Evolutionary conservation across 2,888 invertebrate genomes (phyloP).

Genomic region (Drosophila kokeensis): DNA sequence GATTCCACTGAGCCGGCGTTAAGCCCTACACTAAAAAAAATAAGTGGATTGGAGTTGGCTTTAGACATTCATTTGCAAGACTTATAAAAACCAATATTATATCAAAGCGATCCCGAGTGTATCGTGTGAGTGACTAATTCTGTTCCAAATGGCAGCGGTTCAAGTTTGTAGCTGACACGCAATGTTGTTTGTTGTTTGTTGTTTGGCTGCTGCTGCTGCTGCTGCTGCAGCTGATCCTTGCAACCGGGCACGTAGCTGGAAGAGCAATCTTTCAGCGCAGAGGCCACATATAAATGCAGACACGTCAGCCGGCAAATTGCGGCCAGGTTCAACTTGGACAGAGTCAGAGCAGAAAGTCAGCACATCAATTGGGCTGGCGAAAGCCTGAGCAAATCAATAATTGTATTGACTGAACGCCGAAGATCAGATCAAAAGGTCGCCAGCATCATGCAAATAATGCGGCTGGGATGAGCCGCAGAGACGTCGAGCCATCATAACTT

Average conservation of each 20-base stretch:
- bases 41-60: not conserved
- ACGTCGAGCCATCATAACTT: constrained; percentile 44
- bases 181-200: constrained; percentile 16
- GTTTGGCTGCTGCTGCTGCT: not conserved
- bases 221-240: not conserved
- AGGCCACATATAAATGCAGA: constrained; percentile 42
- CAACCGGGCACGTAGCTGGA: constrained; percentile 63
- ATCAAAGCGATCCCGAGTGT: not conserved
- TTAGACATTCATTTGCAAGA: not conserved
- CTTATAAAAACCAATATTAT: not conserved
- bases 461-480: constrained; percentile 22
- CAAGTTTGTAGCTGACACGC: constrained; percentile 27
- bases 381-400: constrained; percentile 75
- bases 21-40: constrained; percentile 42
- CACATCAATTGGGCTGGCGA: constrained; percentile 53
- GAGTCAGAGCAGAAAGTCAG: constrained; percentile 21
- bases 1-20: constrained; percentile 44
- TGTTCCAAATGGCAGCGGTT: constrained; percentile 30
- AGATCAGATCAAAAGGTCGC: constrained; percentile 82
- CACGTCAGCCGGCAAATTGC: constrained; percentile 71
- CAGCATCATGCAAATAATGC: constrained; percentile 61
- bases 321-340: constrained; percentile 52
- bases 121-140: constrained; percentile 67
- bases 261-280: constrained; percentile 49
- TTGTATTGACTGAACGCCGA: constrained; percentile 73